Conservation (phyloP, 2,888 invertebrate genomes). For the Drosophila conformis region DNA sequence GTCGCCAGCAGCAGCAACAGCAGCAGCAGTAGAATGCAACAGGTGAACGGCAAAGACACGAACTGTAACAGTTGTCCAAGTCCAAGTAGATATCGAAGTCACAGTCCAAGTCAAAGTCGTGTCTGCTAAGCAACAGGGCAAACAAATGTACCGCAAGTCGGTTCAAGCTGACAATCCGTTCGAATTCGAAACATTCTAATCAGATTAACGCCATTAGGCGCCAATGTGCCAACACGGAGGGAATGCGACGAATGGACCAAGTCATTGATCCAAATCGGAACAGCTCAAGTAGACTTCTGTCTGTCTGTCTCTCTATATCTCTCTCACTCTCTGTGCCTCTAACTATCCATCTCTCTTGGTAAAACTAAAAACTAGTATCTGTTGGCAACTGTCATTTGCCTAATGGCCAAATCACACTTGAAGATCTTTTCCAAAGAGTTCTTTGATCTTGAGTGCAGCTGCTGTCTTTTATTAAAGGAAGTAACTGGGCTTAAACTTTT, state of each 20-base stretch:
- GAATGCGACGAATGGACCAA: slow-evolving; percentile 18
- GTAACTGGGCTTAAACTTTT: neutral
- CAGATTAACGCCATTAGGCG: slow-evolving; percentile 76
- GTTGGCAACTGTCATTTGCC: slow-evolving; percentile 37
- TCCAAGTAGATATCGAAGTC: slow-evolving; percentile 17
- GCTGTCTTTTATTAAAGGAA: neutral
- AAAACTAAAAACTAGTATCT: slow-evolving; percentile 1
- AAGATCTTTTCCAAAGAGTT: slow-evolving; percentile 18
- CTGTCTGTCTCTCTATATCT: neutral
- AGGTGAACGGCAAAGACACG: slow-evolving; percentile 77
- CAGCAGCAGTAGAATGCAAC: slow-evolving; percentile 31
- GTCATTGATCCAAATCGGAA: slow-evolving; percentile 48
- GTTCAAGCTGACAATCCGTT: slow-evolving; percentile 23
- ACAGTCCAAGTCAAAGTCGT: slow-evolving; percentile 37
- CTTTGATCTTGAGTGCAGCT: slow-evolving; percentile 10
- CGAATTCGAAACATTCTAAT: slow-evolving; percentile 64
- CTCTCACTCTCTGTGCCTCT: neutral
- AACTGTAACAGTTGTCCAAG: slow-evolving; percentile 37
- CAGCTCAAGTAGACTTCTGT: slow-evolving; percentile 11
- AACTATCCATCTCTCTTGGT: neutral
- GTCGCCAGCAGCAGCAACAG: slow-evolving; percentile 34
- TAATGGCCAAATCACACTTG: slow-evolving; percentile 47
- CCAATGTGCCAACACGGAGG: slow-evolving; percentile 55
- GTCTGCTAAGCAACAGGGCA: slow-evolving; percentile 62
- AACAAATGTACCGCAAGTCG: slow-evolving; percentile 61